Percentiles rank a stretch among this genome's conserved stretches.
These are phyloP conservation scores for Fregetta grallaria DNA, from an alignment of 2,113 vertebrate species.

Conservation along the genomic window DNA sequence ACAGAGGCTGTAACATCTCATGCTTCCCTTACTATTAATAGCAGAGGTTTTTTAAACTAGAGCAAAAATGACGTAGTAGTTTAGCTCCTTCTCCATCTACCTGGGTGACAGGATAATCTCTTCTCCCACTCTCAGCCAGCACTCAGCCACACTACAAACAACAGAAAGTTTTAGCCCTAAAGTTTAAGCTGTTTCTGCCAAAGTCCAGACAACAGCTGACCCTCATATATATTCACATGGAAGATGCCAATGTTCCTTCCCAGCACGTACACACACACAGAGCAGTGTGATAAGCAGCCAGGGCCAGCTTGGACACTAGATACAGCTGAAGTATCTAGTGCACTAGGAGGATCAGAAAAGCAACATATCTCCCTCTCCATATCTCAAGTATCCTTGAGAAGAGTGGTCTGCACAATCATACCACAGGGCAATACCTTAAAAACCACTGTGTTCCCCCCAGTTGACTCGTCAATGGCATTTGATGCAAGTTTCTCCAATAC, in stretches of 20 bases:
- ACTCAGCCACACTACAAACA: neutral
- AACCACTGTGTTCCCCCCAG: neutral
- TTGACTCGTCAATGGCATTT: neutral
- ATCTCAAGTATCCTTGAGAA: neutral
- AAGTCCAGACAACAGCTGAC: neutral
- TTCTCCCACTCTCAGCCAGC: neutral
- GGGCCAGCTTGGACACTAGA: neutral
- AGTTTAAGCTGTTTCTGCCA: neutral
- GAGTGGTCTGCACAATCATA: neutral
- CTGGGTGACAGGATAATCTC: neutral
- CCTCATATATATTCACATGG: neutral
- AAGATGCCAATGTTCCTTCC: neutral
- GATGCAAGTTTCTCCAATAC: neutral
- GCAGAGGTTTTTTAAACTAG: neutral
- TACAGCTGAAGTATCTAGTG: neutral
- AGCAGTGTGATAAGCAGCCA: neutral
- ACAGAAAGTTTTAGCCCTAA: neutral
- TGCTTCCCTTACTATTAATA: neutral
- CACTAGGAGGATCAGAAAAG: neutral
- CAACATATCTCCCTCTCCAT: neutral
- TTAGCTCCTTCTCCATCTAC: neutral
- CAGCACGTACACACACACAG: neutral
- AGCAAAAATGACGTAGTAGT: neutral
- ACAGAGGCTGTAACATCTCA: neutral
- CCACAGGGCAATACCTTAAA: neutral